A percentile compares a stretch with the other conserved stretches of the same genome.
Conservation (phyloP, 2,888 invertebrate species). For the Meganola albula region DNA sequence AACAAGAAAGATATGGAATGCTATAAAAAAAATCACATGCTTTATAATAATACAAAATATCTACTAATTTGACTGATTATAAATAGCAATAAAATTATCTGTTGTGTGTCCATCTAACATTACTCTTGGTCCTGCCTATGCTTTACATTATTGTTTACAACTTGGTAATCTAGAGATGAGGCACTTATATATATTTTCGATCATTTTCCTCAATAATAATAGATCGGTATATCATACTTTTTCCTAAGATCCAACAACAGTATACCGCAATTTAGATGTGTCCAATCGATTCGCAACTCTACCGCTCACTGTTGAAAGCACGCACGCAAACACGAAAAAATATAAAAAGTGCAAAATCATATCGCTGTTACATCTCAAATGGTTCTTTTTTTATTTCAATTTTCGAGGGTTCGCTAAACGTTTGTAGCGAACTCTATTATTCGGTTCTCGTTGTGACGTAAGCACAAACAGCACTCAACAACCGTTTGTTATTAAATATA, state of each 20-base stretch:
- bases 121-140: too few relatives aligned
- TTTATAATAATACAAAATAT: too few relatives aligned
- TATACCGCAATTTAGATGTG: slow-evolving; percentile 32
- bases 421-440: slow-evolving; percentile 74
- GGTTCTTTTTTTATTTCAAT: slow-evolving; percentile 72
- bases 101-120: too few relatives aligned
- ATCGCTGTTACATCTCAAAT: slow-evolving; percentile 75
- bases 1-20: slow-evolving; percentile 28
- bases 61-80: too few relatives aligned
- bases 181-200: too few relatives aligned
- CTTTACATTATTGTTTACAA: too few relatives aligned
- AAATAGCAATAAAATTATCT: too few relatives aligned
- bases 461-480: slow-evolving; percentile 66
- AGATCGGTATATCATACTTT: too few relatives aligned
- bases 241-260: too few relatives aligned
- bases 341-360: slow-evolving; percentile 73
- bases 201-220: too few relatives aligned
- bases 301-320: slow-evolving; percentile 60
- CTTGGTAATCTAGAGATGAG: too few relatives aligned
- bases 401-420: slow-evolving; percentile 75
- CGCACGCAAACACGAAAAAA: slow-evolving; percentile 49
- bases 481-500: slow-evolving; percentile 71
- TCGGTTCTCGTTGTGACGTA: slow-evolving; percentile 69
- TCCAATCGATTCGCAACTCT: slow-evolving; percentile 52
- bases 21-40: too few relatives aligned